phyloP scores from a whole-genome alignment of 2,113 vertebrate genomes.

The Salvelinus fontinalis region DNA sequence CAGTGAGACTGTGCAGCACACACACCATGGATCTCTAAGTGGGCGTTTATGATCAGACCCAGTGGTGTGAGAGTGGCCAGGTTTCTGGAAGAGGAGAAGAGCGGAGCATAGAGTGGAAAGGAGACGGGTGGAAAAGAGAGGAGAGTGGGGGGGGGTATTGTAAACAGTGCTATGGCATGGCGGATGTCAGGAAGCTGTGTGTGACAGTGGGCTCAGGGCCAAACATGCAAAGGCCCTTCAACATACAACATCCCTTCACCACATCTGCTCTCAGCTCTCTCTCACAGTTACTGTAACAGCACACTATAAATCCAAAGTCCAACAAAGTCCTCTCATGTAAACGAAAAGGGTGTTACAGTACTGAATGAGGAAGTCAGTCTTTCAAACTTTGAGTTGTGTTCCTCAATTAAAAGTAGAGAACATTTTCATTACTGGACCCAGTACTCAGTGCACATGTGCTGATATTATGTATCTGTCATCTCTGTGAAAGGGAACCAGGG shows the following conservation, averaged over 20 bases:
- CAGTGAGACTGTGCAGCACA: conserved; percentile 1
- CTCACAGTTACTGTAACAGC: conserved; percentile 43
- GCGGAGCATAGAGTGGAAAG: conserved; percentile 29
- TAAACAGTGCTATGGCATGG: conserved; percentile 72
- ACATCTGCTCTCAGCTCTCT: conserved; percentile 58
- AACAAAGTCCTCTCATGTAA: not conserved
- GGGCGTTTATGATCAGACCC: conserved; percentile 30
- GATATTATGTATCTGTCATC: not conserved
- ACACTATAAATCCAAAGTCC: conserved; percentile 6
- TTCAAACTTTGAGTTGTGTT: not conserved
- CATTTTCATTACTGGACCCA: not conserved
- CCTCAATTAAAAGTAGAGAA: not conserved
- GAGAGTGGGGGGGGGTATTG: conserved; percentile 40
- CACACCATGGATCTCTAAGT: conserved; percentile 35
- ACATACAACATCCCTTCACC: conserved; percentile 49
- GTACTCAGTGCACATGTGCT: not conserved
- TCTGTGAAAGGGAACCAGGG: not conserved
- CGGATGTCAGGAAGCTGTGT: conserved; percentile 69
- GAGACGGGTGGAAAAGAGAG: conserved; percentile 27
- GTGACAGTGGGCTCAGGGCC: conserved; percentile 68
- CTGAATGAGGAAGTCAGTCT: too few relatives aligned
- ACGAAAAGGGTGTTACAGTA: not conserved
- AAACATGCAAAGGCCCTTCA: conserved; percentile 52
- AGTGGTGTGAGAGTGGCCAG: conserved; percentile 32
- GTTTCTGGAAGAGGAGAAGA: not conserved